These are phyloP conservation scores for Himalopsyche tibetana DNA, from an alignment of 2,888 invertebrate genomes.

Conservation along the genomic window DNA sequence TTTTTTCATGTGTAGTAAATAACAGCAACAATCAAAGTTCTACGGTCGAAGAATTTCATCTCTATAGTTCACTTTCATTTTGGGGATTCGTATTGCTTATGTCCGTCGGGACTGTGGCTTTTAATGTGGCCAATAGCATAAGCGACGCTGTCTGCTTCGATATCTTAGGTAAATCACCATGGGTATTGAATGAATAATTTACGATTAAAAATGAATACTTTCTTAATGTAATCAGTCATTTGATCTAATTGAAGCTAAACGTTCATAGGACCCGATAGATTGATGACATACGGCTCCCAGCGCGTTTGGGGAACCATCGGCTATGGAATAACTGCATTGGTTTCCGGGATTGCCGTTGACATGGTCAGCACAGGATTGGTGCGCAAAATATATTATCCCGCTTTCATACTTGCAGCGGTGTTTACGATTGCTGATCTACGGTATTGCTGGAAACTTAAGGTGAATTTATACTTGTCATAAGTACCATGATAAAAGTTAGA, in stretches of 20 bases:
- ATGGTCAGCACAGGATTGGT: constrained; percentile 76
- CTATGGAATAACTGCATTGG: constrained; percentile 84
- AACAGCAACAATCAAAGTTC: background rate
- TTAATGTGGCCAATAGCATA: constrained; percentile 90
- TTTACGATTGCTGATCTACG: constrained; percentile 82
- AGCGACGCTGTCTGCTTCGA: constrained; percentile 95
- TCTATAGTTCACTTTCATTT: constrained; percentile 81
- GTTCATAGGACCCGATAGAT: constrained; percentile 79
- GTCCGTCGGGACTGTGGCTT: constrained; percentile 86
- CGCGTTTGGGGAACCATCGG: constrained; percentile 90
- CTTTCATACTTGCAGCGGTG: constrained; percentile 80
- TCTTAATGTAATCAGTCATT: background rate
- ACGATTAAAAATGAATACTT: no score
- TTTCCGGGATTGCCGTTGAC: constrained; percentile 84
- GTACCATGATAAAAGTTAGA: no score
- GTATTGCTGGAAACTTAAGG: constrained; percentile 81
- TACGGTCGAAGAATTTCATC: constrained; percentile 58
- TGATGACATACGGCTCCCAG: constrained; percentile 85
- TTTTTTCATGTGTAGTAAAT: background rate
- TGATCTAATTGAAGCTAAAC: background rate
- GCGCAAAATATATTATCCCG: constrained; percentile 83
- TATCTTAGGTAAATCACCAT: constrained; percentile 79
- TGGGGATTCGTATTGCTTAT: constrained; percentile 85
- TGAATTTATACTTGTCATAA: background rate
- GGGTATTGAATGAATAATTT: background rate